Evolutionary conservation across 1,140 invertebrate genomes (phyloP).

Genomic region (silkworm (Bombyx mori)): DNA sequence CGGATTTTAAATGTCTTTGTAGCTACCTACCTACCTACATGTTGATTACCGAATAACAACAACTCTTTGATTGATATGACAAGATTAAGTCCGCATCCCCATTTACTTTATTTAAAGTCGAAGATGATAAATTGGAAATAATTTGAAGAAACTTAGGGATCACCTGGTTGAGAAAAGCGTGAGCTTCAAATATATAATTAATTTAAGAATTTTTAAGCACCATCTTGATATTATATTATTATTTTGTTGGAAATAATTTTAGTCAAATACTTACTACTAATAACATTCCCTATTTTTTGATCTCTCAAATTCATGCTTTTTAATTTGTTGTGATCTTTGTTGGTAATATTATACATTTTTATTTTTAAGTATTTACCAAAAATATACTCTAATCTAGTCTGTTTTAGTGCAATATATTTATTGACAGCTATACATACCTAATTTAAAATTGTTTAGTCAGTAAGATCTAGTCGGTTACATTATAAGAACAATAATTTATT

Average conservation of each 20-base stretch:
- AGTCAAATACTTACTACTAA: background rate
- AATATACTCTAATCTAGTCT: conserved; percentile 30
- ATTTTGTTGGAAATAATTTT: conserved; percentile 1
- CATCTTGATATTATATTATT: too few species aligned
- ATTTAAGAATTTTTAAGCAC: too few species aligned
- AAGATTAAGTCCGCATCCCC: too few species aligned
- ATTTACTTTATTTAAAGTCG: too few species aligned
- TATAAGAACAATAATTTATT: conserved; percentile 13
- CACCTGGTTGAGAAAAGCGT: too few species aligned
- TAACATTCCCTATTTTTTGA: background rate
- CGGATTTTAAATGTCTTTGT: background rate
- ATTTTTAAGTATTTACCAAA: conserved; percentile 25
- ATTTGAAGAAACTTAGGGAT: too few species aligned
- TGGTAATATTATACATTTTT: conserved; percentile 15
- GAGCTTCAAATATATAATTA: too few species aligned
- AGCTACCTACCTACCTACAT: background rate
- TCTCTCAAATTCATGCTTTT: background rate
- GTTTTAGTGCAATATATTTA: conserved; percentile 62
- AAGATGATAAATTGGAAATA: too few species aligned
- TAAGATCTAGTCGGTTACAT: background rate
- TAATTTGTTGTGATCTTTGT: conserved; percentile 3
- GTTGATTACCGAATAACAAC: background rate
- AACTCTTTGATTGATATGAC: too few species aligned
- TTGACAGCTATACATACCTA: conserved; percentile 15
- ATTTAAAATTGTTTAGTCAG: background rate